These are phyloP conservation scores for Perca fluviatilis DNA, from an alignment of 2,113 vertebrate genomes.

Conservation along the genomic window DNA sequence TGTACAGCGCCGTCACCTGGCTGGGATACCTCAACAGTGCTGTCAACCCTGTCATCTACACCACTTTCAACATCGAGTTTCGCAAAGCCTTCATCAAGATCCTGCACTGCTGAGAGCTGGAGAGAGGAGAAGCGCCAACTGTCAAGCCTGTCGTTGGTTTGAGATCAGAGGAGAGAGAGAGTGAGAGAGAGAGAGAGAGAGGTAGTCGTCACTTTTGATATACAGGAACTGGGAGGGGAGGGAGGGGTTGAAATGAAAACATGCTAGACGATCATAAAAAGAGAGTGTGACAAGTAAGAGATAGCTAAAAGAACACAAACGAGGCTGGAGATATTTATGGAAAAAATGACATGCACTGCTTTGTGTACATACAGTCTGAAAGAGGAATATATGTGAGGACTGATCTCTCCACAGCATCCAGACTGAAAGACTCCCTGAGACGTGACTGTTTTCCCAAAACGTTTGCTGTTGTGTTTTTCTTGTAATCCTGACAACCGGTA, in stretches of 20 bases:
- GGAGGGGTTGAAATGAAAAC: background rate
- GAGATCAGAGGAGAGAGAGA: conserved; percentile 8
- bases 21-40: conserved; percentile 86
- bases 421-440: conserved; percentile 29
- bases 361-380: conserved; percentile 42
- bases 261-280: background rate
- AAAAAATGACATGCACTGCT: background rate
- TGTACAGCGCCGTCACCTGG: conserved; percentile 86
- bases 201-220: background rate
- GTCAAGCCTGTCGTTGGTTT: conserved; percentile 2
- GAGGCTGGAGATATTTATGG: conserved; percentile 24
- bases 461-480: conserved; percentile 6
- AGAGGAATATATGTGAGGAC: conserved; percentile 21
- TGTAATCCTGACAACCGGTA: conserved; percentile 15
- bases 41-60: conserved; percentile 87
- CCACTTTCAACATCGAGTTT: conserved; percentile 87
- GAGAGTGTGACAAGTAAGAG: background rate
- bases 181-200: background rate
- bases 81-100: conserved; percentile 86
- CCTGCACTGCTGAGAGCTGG: conserved; percentile 80
- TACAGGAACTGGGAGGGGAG: background rate
- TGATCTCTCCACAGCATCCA: background rate
- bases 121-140: background rate
- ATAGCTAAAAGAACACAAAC: conserved; percentile 16
- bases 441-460: conserved; percentile 29